These are phyloP conservation scores for Drosophila atripex DNA, from an alignment of 2,888 invertebrate species.

Conservation along the genomic window DNA sequence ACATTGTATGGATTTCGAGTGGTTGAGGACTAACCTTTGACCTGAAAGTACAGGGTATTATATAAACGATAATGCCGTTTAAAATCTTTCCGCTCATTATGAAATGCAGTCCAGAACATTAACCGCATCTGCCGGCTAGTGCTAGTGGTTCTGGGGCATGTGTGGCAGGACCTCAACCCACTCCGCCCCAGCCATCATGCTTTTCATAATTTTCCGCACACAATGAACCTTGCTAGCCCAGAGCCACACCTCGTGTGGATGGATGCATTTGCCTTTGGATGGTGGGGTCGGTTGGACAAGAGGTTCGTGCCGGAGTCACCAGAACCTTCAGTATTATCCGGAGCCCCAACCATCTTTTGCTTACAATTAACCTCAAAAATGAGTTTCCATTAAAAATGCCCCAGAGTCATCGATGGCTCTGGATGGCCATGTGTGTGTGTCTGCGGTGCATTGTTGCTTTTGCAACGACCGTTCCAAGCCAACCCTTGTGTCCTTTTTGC, in stretches of 20 bases:
- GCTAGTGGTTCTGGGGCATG: constrained; percentile 25
- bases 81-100: constrained; percentile 71
- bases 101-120: constrained; percentile 61
- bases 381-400: constrained; percentile 78
- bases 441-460: constrained; percentile 24
- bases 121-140: constrained; percentile 55
- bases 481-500: constrained; percentile 17
- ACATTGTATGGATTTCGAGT: background rate
- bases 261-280: constrained; percentile 30
- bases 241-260: constrained; percentile 43
- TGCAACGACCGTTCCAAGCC: constrained; percentile 1
- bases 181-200: constrained; percentile 59
- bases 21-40: constrained; percentile 1
- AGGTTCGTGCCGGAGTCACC: constrained; percentile 13
- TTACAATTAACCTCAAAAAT: constrained; percentile 77
- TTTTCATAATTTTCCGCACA: constrained; percentile 67
- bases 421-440: constrained; percentile 14
- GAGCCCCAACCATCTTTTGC: constrained; percentile 58
- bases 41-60: constrained; percentile 14
- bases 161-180: constrained; percentile 7
- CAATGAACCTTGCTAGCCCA: constrained; percentile 63
- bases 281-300: constrained; percentile 6
- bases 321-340: constrained; percentile 3
- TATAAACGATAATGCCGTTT: constrained; percentile 28
- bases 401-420: constrained; percentile 70